Percentiles rank a stretch among this genome's conserved stretches.
phyloP scores from a whole-genome alignment of 2,888 invertebrate species.

The Papilio protenor region DNA sequence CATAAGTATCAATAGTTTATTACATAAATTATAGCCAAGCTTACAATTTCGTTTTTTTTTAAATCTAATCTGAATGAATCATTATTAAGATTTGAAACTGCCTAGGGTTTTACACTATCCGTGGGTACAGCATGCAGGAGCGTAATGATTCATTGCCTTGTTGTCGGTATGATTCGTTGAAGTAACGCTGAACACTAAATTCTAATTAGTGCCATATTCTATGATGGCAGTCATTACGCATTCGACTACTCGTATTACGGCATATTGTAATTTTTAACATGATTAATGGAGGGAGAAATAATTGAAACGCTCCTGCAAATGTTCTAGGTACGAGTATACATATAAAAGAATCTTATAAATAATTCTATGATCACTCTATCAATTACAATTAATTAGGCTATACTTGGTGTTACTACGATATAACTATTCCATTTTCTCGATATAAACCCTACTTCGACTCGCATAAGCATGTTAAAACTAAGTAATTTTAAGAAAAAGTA shows the following conservation, averaged over 20 bases:
- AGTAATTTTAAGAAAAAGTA: constrained; percentile 58
- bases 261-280: constrained; percentile 34
- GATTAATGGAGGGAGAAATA: constrained; percentile 45
- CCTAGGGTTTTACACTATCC: constrained; percentile 68
- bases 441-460: constrained; percentile 59
- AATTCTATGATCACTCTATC: constrained; percentile 80
- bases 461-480: constrained; percentile 68
- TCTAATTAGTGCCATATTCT: constrained; percentile 39
- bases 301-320: constrained; percentile 57
- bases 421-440: constrained; percentile 64
- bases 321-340: constrained; percentile 64
- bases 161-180: constrained; percentile 44
- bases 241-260: constrained; percentile 32
- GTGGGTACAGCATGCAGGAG: constrained; percentile 67
- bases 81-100: constrained; percentile 74
- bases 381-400: constrained; percentile 79
- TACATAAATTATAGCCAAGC: constrained; percentile 84
- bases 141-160: constrained; percentile 52
- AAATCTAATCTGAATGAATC: constrained; percentile 62
- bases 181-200: constrained; percentile 34
- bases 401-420: constrained; percentile 82
- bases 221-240: constrained; percentile 33
- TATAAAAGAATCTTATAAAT: constrained; percentile 74
- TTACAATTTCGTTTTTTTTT: constrained; percentile 79
- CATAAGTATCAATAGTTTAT: constrained; percentile 82